A percentile compares a stretch with the other conserved stretches of the same genome.
phyloP scores from a whole-genome alignment of 2,888 invertebrate species.

The Eupsilia transversa region DNA sequence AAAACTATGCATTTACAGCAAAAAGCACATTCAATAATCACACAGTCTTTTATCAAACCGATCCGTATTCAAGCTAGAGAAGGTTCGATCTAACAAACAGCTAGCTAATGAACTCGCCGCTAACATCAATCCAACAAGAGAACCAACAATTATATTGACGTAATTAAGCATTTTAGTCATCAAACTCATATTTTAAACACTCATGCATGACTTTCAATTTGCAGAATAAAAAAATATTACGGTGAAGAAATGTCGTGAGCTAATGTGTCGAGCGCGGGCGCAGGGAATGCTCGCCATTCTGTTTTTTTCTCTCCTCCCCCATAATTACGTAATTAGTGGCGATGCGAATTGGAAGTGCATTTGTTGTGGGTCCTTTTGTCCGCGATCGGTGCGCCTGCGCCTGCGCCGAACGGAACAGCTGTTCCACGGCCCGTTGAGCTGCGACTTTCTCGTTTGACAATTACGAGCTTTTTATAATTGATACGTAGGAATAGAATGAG shows the following conservation, averaged over 20 bases:
- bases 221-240: constrained; percentile 76
- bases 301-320: constrained; percentile 81
- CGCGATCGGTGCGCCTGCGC: constrained; percentile 81
- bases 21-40: constrained; percentile 16
- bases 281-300: constrained; percentile 87
- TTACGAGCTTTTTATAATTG: constrained; percentile 66
- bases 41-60: constrained; percentile 27
- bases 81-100: constrained; percentile 37
- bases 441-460: constrained; percentile 78
- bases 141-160: constrained; percentile 64
- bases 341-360: constrained; percentile 88
- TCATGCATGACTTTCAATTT: constrained; percentile 85
- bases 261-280: constrained; percentile 85
- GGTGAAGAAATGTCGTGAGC: constrained; percentile 84
- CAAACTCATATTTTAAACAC: constrained; percentile 72
- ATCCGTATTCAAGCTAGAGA: constrained; percentile 38
- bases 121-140: constrained; percentile 57
- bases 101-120: constrained; percentile 50
- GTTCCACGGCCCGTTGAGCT: constrained; percentile 78
- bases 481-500: constrained; percentile 47
- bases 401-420: constrained; percentile 81
- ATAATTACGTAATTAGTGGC: constrained; percentile 90
- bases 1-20: not conserved
- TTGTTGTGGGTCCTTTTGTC: constrained; percentile 87
- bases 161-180: constrained; percentile 70